A percentile compares a stretch with the other conserved stretches of the same genome.
Conservation (phyloP, 1,140 invertebrate species). For the Leptonema lineaticorne region DNA sequence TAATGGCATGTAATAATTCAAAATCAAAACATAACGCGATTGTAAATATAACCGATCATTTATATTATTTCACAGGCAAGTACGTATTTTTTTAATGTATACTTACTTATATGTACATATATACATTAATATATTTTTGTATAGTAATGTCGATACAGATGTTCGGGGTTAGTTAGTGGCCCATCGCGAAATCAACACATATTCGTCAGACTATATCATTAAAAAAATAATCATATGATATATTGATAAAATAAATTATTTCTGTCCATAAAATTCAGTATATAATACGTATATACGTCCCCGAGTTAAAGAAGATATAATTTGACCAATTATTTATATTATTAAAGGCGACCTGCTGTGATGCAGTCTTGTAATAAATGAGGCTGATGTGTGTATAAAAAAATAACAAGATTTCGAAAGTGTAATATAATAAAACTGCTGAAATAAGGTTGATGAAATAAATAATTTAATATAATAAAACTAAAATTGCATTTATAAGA, state of each 20-base stretch:
- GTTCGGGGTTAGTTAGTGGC: slow-evolving; percentile 4
- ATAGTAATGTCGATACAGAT: slow-evolving; percentile 4
- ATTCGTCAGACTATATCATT: neutral
- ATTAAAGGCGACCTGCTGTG: neutral
- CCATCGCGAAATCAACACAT: slow-evolving; percentile 1
- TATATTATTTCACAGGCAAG: neutral
- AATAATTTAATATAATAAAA: no score
- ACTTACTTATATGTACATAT: neutral
- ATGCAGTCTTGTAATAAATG: neutral
- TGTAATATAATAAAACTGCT: no score
- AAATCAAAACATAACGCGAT: slow-evolving; percentile 7
- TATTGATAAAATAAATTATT: no score
- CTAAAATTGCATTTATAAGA: no score
- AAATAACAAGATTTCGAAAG: no score
- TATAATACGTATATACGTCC: neutral
- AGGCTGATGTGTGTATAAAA: no score
- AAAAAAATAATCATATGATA: neutral
- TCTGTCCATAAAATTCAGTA: neutral
- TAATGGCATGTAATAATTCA: slow-evolving; percentile 8
- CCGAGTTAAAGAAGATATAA: no score
- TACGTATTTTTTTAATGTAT: neutral
- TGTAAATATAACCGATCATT: slow-evolving; percentile 10
- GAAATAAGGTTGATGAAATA: no score
- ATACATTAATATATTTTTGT: no score
- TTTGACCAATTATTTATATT: no score